phyloP scores from a whole-genome alignment of 2,888 invertebrate genomes.

The Axea sp. region DNA sequence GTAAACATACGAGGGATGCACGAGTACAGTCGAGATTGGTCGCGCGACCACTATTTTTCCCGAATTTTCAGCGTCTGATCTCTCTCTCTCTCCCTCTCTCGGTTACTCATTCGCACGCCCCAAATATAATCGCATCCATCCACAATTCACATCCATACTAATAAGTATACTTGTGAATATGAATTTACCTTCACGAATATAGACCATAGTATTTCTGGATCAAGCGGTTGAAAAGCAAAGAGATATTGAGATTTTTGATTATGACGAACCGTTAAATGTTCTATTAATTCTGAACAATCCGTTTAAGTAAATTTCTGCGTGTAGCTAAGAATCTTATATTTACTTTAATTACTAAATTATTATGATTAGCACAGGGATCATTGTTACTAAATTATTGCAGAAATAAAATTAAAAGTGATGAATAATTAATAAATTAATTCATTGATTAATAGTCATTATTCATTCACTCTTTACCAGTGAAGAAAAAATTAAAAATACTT shows the following conservation, averaged over 20 bases:
- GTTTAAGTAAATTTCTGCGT: too few relatives aligned
- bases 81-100: conserved; percentile 58
- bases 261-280: conserved; percentile 47
- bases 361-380: too few relatives aligned
- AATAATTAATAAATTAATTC: too few relatives aligned
- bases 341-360: too few relatives aligned
- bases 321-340: too few relatives aligned
- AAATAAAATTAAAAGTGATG: too few relatives aligned
- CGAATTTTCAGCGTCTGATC: conserved; percentile 67
- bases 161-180: conserved; percentile 70
- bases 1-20: conserved; percentile 51
- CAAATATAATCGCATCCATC: conserved; percentile 72
- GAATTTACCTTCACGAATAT: conserved; percentile 77
- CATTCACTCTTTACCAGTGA: too few relatives aligned
- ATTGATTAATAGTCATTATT: too few relatives aligned
- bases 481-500: too few relatives aligned
- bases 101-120: conserved; percentile 65
- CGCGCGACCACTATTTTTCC: conserved; percentile 73
- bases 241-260: conserved; percentile 36
- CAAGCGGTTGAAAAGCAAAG: conserved; percentile 33
- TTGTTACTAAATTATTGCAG: too few relatives aligned
- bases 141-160: conserved; percentile 63
- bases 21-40: conserved; percentile 67
- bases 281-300: conserved; percentile 25
- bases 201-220: conserved; percentile 77